Evolutionary conservation across 2,113 vertebrate genomes (phyloP).

Genomic region (Rhipidura dahli): DNA sequence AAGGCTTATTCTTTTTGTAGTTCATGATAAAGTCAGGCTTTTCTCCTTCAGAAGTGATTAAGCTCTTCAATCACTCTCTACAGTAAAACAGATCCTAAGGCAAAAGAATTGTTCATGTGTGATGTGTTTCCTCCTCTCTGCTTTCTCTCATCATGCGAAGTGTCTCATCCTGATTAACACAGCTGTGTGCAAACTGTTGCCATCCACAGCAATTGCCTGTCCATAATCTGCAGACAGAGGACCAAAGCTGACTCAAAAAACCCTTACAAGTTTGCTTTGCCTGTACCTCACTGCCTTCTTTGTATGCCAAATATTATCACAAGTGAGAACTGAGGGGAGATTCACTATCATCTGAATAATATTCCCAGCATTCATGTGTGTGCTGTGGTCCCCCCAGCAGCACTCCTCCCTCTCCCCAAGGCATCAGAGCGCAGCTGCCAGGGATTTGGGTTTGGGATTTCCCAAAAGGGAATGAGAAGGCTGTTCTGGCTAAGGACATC

Average conservation of each 20-base stretch:
- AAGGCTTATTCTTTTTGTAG: not conserved
- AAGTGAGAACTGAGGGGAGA: not conserved
- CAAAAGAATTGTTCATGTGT: not conserved
- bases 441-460: not conserved
- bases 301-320: not conserved
- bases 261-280: not conserved
- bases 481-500: not conserved
- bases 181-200: not conserved
- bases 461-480: not conserved
- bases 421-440: not conserved
- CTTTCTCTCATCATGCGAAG: not conserved
- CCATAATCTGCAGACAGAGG: not conserved
- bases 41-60: not conserved
- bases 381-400: not conserved
- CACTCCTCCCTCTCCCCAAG: not conserved
- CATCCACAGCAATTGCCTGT: not conserved
- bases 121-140: not conserved
- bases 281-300: not conserved
- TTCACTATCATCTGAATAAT: not conserved
- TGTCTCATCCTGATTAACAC: not conserved
- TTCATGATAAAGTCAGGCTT: not conserved
- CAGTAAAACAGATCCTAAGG: not conserved
- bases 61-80: not conserved
- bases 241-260: not conserved
- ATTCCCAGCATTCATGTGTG: not conserved